phyloP scores from a whole-genome alignment of 2,113 vertebrate species.

The Ceratotherium simum region DNA sequence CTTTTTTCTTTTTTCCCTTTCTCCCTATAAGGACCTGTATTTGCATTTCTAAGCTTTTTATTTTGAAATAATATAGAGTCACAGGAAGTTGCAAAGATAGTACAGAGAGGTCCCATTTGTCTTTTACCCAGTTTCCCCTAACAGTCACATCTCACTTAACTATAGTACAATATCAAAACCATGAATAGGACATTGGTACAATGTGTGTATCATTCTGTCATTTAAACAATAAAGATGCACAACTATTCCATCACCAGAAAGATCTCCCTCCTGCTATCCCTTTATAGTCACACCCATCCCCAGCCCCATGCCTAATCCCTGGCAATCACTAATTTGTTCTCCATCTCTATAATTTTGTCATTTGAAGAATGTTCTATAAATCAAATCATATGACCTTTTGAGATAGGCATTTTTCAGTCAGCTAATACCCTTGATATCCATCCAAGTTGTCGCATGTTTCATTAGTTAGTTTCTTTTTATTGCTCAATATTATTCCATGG shows the following conservation, averaged over 20 bases:
- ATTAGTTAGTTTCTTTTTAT: neutral
- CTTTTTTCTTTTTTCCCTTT: neutral
- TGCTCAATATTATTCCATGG: neutral
- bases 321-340: neutral
- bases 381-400: neutral
- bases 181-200: neutral
- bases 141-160: neutral
- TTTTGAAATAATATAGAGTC: neutral
- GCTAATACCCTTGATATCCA: neutral
- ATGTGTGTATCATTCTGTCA: neutral
- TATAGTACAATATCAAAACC: neutral
- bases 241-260: neutral
- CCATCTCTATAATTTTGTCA: neutral
- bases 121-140: neutral
- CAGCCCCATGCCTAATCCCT: neutral
- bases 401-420: neutral
- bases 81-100: neutral
- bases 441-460: neutral
- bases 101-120: neutral
- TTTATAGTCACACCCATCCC: neutral
- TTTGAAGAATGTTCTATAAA: neutral
- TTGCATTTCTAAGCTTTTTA: constrained; percentile 1
- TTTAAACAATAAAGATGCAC: neutral
- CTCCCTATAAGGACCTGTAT: neutral
- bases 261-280: neutral